phyloP scores from a whole-genome alignment of 2,888 invertebrate species.

The Eristalis pertinax region DNA sequence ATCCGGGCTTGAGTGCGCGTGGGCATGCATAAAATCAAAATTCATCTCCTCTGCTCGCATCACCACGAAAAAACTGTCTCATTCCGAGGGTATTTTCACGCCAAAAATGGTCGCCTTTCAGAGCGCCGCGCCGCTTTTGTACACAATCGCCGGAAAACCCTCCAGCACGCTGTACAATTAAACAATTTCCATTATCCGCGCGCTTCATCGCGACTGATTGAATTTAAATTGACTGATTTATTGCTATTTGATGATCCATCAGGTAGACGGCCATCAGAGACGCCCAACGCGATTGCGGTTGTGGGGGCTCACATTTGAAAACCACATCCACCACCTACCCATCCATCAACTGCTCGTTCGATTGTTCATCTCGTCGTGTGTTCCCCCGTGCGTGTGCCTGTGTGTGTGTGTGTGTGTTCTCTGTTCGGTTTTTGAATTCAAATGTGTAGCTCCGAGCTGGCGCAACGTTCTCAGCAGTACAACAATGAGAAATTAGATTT shows the following conservation, averaged over 20 bases:
- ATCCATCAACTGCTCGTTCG: background rate
- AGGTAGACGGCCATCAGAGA: constrained; percentile 56
- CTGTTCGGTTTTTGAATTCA: constrained; percentile 1
- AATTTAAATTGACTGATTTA: constrained; percentile 72
- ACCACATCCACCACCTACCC: constrained; percentile 65
- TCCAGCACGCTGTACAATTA: constrained; percentile 33
- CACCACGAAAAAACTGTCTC: constrained; percentile 24
- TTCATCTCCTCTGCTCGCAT: background rate
- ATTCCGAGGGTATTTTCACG: constrained; percentile 20
- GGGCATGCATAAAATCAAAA: constrained; percentile 33
- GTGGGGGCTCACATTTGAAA: constrained; percentile 56
- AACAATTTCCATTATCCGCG: constrained; percentile 48
- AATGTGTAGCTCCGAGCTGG: constrained; percentile 23
- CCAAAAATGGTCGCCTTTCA: constrained; percentile 28
- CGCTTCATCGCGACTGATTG: constrained; percentile 62
- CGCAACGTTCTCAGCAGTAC: constrained; percentile 50
- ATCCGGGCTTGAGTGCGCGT: constrained; percentile 35
- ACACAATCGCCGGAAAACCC: constrained; percentile 13
- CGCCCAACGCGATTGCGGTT: constrained; percentile 54
- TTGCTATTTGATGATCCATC: constrained; percentile 61
- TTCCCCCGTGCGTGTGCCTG: background rate
- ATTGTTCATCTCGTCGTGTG: background rate
- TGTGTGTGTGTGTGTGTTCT: background rate
- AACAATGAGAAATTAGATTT: constrained; percentile 54
- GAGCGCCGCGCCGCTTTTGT: background rate